These are phyloP conservation scores for Syngnathus floridae DNA, from an alignment of 2,113 vertebrate genomes.

Conservation along the genomic window DNA sequence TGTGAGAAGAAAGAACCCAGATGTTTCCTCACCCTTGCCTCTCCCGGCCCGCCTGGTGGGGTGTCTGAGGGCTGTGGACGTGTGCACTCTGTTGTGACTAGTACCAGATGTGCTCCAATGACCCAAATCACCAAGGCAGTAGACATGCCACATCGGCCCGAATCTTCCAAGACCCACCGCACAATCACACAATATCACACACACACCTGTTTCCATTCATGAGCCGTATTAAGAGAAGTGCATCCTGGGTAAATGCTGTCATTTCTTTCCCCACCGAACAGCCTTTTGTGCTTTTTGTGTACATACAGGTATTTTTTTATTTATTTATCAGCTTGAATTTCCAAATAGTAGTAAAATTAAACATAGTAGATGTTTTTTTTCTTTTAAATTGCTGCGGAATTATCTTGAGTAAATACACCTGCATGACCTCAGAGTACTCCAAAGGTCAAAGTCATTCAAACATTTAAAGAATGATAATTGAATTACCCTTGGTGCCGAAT, in stretches of 20 bases:
- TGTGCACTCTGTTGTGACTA: constrained; percentile 80
- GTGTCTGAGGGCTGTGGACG: constrained; percentile 72
- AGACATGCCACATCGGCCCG: constrained; percentile 75
- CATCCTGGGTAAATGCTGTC: constrained; percentile 69
- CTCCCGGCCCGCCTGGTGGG: constrained; percentile 58
- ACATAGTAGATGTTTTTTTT: constrained; percentile 62
- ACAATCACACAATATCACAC: constrained; percentile 59
- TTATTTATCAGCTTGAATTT: constrained; percentile 63
- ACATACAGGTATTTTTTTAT: not conserved
- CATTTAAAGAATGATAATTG: constrained; percentile 82
- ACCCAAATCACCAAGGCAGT: constrained; percentile 79
- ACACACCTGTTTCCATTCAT: constrained; percentile 81
- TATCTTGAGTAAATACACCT: constrained; percentile 79
- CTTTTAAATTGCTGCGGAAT: constrained; percentile 74
- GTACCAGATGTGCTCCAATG: constrained; percentile 82
- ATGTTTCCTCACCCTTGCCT: constrained; percentile 67
- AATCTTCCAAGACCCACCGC: constrained; percentile 76
- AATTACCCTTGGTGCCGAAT: constrained; percentile 76
- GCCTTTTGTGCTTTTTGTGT: constrained; percentile 33
- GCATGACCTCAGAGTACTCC: constrained; percentile 64
- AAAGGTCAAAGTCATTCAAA: constrained; percentile 81
- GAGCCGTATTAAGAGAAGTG: constrained; percentile 59
- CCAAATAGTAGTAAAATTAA: constrained; percentile 60
- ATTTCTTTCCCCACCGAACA: constrained; percentile 39
- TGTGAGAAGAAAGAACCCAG: constrained; percentile 68